Percentiles rank a stretch among this genome's conserved stretches.
Evolutionary conservation across 2,888 invertebrate species (phyloP).

Genomic region (Mesorhabditis spiculigera): DNA sequence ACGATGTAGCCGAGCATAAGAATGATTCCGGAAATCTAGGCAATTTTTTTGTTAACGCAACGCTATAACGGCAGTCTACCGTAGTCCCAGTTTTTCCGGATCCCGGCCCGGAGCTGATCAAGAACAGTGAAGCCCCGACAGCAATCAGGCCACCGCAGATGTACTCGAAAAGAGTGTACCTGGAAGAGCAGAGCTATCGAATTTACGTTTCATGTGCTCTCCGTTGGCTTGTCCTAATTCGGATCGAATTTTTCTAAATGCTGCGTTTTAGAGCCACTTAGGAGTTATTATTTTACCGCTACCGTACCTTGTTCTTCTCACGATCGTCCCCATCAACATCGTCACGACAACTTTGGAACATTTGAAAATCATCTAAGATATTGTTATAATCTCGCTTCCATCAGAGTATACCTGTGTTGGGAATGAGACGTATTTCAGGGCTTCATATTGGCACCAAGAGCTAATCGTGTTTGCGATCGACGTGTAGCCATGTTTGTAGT

Average conservation of each 20-base stretch:
- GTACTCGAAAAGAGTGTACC: conserved; percentile 75
- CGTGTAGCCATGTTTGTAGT: conserved; percentile 91
- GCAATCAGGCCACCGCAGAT: conserved; percentile 83
- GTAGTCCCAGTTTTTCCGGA: not conserved
- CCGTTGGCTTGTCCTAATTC: not conserved
- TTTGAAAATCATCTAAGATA: conserved; percentile 69
- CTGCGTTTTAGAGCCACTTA: not conserved
- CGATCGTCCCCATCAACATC: conserved; percentile 93
- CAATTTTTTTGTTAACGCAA: not conserved
- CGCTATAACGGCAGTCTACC: conserved; percentile 4
- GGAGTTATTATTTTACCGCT: not conserved
- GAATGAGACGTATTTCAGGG: conserved; percentile 93
- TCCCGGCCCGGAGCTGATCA: conserved; percentile 64
- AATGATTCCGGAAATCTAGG: conserved; percentile 70
- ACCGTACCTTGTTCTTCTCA: conserved; percentile 67
- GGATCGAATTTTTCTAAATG: not conserved
- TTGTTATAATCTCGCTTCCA: conserved; percentile 64
- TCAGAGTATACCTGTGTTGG: conserved; percentile 73
- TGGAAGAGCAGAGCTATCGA: conserved; percentile 2
- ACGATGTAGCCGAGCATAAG: conserved; percentile 84
- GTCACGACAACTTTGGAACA: conserved; percentile 97
- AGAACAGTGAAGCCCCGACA: conserved; percentile 85
- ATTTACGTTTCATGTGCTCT: not conserved
- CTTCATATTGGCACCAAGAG: conserved; percentile 99
- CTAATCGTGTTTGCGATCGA: conserved; percentile 95